Evolutionary conservation across 2,113 vertebrate genomes (phyloP).

Genomic region (Empidonax traillii): DNA sequence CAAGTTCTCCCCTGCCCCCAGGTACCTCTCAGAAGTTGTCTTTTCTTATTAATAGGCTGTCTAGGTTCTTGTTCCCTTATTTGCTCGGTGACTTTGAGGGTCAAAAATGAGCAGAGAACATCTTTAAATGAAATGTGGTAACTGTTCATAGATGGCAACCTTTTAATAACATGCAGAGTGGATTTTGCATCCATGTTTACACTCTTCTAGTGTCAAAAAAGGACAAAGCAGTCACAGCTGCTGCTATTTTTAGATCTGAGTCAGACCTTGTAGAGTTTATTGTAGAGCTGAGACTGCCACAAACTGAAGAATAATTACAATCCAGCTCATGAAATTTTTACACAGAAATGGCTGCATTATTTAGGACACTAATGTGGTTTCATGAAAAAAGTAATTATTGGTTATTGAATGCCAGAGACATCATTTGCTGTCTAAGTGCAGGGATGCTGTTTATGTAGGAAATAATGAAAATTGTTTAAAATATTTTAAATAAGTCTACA

Average conservation of each 20-base stretch:
- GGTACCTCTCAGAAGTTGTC: background rate
- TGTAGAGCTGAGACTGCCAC: background rate
- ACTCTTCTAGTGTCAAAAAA: background rate
- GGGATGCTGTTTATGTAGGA: background rate
- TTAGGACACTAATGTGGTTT: slow-evolving; percentile 47
- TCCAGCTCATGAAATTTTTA: slow-evolving; percentile 65
- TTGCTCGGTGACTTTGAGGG: background rate
- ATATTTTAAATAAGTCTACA: slow-evolving; percentile 24
- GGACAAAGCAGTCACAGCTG: background rate
- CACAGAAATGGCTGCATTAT: slow-evolving; percentile 44
- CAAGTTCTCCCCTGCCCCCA: background rate
- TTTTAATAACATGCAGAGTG: background rate
- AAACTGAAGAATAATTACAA: slow-evolving; percentile 48
- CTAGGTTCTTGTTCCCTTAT: background rate
- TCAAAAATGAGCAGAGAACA: background rate
- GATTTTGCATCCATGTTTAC: slow-evolving; percentile 4
- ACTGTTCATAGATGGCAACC: background rate
- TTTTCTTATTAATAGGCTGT: background rate
- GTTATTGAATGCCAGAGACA: slow-evolving; percentile 32
- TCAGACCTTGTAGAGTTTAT: background rate
- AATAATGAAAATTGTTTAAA: slow-evolving; percentile 9
- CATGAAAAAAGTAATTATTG: slow-evolving; percentile 51
- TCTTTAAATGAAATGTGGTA: background rate
- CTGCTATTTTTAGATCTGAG: slow-evolving; percentile 39
- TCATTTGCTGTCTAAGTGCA: slow-evolving; percentile 10